Base-by-base conservation (phyloP, 2,888 invertebrate genomes). In the Lacanobia oleracea region DNA sequence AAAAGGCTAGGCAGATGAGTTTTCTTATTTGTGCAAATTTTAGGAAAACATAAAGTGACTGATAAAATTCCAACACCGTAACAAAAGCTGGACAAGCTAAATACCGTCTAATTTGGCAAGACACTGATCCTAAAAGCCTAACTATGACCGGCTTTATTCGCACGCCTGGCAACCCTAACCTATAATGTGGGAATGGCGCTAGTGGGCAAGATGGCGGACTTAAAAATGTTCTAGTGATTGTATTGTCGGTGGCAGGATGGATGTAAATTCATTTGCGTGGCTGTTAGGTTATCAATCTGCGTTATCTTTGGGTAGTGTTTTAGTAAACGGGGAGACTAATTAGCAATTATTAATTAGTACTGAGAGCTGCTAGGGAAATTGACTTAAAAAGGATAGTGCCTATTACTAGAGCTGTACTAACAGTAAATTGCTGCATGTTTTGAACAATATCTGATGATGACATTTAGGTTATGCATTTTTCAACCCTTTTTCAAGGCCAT, bases 181-280 rank as follows among this genome's bases (percentile, higher is more conserved):
- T 77, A 50, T 48, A 73, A 66, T 77, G 83, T 82, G 73, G 75
- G 83, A 85, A 85, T 59, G 74, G 78, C 67, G 67, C 63, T 74
- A 67, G 63, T 65, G 65, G 14, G 50, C 70, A 81, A 81, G 50
- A 80, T 82, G 79, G 79, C 72, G 66, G 79, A 27, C 63, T 82
- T 77, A 59, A 72, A 67, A 79, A 70, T 78, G 57, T 69, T 43
- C 54, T 68, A 37, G 21, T 59, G 69, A 59, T 45, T 77, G 70
- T 75, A 51, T 82, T 73, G 72, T 73, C 57, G 54, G 9, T 66
- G 27, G 40, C 66, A 59, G 80, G 75, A 81, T 70, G 65, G 27
- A 16, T 62, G 62, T 78, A 81, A 75, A 78, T 81, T 81, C 56
- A 57, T 76, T 78, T 63, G 51, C 27, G 48, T 63, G 40, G 40